phyloP scores from a whole-genome alignment of 2,113 vertebrate genomes.

The Anser cygnoides region DNA sequence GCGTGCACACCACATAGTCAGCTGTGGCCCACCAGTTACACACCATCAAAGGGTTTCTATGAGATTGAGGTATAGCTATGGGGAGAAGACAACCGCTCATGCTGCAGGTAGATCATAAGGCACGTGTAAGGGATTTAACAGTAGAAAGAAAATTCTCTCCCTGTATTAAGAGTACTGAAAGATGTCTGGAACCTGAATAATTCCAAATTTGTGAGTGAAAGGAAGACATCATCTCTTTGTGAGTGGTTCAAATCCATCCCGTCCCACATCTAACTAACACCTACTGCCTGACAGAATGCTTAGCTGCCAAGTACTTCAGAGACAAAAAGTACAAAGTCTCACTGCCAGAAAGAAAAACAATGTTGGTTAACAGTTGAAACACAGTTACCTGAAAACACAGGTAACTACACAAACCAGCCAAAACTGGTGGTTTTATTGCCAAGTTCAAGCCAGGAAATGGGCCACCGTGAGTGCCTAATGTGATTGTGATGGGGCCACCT shows the following conservation, averaged over 20 bases:
- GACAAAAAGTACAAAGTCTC: background rate
- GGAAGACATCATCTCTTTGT: background rate
- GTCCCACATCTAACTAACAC: background rate
- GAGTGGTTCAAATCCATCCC: background rate
- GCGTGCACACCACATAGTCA: background rate
- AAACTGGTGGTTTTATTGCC: background rate
- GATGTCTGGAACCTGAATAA: background rate
- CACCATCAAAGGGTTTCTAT: background rate
- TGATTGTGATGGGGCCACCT: background rate
- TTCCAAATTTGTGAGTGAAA: background rate
- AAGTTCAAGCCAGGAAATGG: background rate
- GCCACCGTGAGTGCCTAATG: background rate
- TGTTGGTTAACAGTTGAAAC: background rate
- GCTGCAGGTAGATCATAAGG: background rate
- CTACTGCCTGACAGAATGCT: background rate
- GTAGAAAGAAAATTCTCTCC: background rate
- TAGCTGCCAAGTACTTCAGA: background rate
- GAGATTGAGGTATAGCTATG: background rate
- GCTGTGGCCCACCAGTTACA: slow-evolving; percentile 10
- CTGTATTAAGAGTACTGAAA: background rate
- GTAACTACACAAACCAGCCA: background rate
- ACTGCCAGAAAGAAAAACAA: background rate
- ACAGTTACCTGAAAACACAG: background rate
- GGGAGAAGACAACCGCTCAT: background rate
- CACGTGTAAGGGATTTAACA: background rate